Conservation (phyloP, 2,888 invertebrate genomes). For the Macaria notata region DNA sequence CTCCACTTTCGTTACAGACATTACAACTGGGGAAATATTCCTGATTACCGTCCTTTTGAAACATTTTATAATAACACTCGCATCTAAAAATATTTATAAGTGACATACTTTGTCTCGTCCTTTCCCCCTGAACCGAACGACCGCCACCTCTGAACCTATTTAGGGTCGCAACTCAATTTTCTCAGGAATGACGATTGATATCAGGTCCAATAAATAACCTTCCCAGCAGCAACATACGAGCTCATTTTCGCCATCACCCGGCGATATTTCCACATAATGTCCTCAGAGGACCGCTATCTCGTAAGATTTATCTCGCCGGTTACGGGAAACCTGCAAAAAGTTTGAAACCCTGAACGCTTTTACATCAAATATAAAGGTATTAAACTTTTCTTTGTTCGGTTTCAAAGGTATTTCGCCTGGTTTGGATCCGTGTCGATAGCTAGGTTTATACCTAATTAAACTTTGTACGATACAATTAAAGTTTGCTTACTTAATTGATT, state of each 20-base stretch:
- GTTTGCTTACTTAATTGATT: conserved; percentile 6
- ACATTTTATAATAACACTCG: no score
- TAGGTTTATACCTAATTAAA: conserved; percentile 11
- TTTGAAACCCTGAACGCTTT: conserved; percentile 15
- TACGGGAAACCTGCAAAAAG: conserved; percentile 42
- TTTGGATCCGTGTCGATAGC: conserved; percentile 9
- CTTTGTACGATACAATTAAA: conserved; percentile 15
- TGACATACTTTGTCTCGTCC: no score
- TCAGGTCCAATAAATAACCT: conserved; percentile 45
- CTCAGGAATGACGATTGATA: conserved; percentile 48
- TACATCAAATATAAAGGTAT: conserved; percentile 17
- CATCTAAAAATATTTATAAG: no score
- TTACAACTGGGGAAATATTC: no score
- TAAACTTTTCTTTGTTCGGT: conserved; percentile 19
- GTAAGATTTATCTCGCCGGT: conserved; percentile 63
- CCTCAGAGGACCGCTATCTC: conserved; percentile 55
- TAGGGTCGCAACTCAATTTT: conserved; percentile 35
- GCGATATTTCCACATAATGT: conserved; percentile 65
- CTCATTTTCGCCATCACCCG: conserved; percentile 59
- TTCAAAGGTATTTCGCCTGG: conserved; percentile 7
- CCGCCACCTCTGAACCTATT: conserved; percentile 7
- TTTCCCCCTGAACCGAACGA: no score
- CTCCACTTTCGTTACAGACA: no score
- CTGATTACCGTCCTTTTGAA: no score
- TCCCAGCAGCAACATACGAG: conserved; percentile 51